Evolutionary conservation across 2,888 invertebrate species (phyloP).

Genomic region (Thumatha senex): DNA sequence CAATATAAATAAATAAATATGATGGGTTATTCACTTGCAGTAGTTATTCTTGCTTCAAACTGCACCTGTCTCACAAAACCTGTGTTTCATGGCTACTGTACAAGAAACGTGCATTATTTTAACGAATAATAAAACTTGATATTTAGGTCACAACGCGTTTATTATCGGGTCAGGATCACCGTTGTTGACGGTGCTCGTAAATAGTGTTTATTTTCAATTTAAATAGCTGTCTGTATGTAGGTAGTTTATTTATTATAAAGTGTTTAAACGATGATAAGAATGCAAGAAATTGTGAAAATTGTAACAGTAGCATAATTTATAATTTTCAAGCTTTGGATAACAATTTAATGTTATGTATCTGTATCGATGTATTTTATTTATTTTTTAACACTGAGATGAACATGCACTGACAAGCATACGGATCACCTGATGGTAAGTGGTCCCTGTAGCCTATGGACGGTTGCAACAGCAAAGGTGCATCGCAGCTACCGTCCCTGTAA

Average conservation of each 20-base stretch:
- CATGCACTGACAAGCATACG: too few relatives aligned
- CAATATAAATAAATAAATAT: neutral
- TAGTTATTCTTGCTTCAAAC: neutral
- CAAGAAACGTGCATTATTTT: constrained; percentile 7
- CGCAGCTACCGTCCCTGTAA: too few relatives aligned
- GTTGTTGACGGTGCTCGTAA: constrained; percentile 11
- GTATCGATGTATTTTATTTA: too few relatives aligned
- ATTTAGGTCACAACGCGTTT: constrained; percentile 35
- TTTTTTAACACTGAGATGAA: too few relatives aligned
- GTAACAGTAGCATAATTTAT: too few relatives aligned
- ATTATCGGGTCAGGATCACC: constrained; percentile 36
- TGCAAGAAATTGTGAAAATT: neutral
- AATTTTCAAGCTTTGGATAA: too few relatives aligned
- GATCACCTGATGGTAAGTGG: too few relatives aligned
- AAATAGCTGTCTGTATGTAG: constrained; percentile 9
- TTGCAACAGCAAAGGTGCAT: too few relatives aligned
- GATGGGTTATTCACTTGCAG: neutral
- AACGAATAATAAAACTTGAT: constrained; percentile 23
- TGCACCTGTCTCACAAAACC: neutral
- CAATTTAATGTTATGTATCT: too few relatives aligned
- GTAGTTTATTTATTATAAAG: neutral
- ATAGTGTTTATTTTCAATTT: constrained; percentile 18
- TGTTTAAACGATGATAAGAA: neutral
- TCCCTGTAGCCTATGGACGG: too few relatives aligned
- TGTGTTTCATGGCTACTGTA: neutral